Percentiles rank a stretch among this genome's conserved stretches.
These are phyloP conservation scores for Dynastes grantii DNA, from an alignment of 2,888 invertebrate species.

Conservation along the genomic window DNA sequence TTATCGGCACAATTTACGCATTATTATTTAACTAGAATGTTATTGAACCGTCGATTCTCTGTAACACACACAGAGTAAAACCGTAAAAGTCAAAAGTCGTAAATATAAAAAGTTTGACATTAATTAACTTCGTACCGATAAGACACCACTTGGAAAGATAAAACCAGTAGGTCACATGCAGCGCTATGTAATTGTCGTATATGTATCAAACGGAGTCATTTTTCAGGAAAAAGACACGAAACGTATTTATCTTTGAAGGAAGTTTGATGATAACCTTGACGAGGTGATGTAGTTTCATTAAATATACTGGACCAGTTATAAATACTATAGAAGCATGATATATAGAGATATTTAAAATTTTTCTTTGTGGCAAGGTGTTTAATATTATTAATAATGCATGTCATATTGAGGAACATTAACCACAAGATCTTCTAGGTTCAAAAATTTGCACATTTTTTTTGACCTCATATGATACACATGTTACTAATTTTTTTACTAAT, in stretches of 20 bases:
- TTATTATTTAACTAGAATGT: constrained; percentile 40
- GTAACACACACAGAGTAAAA: constrained; percentile 17
- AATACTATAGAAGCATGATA: too few species aligned
- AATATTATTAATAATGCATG: too few species aligned
- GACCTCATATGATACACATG: too few species aligned
- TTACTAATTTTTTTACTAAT: neutral
- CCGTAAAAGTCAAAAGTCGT: constrained; percentile 45
- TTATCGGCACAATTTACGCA: constrained; percentile 30
- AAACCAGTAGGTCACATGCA: constrained; percentile 40
- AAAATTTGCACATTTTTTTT: too few species aligned
- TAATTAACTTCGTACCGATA: constrained; percentile 37
- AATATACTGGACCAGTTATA: too few species aligned
- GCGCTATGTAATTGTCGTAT: neutral
- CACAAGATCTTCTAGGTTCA: too few species aligned
- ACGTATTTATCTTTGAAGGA: constrained; percentile 9
- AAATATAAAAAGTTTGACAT: constrained; percentile 46
- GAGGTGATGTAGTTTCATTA: neutral
- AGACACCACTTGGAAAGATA: constrained; percentile 37
- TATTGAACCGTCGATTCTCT: constrained; percentile 39
- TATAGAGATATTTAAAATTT: too few species aligned
- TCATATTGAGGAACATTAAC: too few species aligned
- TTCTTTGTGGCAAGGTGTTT: too few species aligned
- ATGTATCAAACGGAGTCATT: neutral
- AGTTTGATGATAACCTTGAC: constrained; percentile 23
- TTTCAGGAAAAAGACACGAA: constrained; percentile 11